Evolutionary conservation across 2,113 vertebrate species (phyloP), one percentile per base, ranked within the genome.

Genomic region (Phaethon lepturus): DNA sequence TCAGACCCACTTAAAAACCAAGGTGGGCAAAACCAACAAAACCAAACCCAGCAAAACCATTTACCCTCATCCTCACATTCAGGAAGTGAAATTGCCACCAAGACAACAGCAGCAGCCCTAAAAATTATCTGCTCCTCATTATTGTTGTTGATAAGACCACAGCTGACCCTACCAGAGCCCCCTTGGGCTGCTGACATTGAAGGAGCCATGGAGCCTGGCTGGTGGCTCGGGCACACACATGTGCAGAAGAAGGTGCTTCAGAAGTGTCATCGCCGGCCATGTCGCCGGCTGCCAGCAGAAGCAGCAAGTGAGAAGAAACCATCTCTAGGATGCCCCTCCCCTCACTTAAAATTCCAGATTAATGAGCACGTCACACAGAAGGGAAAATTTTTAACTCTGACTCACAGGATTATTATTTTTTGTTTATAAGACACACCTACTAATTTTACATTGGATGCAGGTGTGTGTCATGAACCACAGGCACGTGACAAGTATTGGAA

Each of bases 401-500:
- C 92, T 97, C 97, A 97, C 2, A 11, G 72, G 77, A 62, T 88
- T 47, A 91, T 88, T 95, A 69, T 40, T 96, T 97, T 93, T 95
- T 97, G 95, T 97, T 98, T 98, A 93, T 72, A 82, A 69, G 91
- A 87, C 95, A 97, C 96, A 95, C 96, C 96, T 81, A 91, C 82
- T 79, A 79, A 96, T 97, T 88, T 84, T 10, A 67, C 23, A 0
- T 19, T 80, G 92, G 89, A 68, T 75, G 64, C 53, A 85, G 75
- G 45, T 63, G 72, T 17, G 28, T 52, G 11, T 82, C 55, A 22
- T 6, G 49, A 64, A 13, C 82, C 60, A 4, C 23, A 25, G 68
- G 72, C 94, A 80, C 17, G 1, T 93, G 95, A 72, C 25, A 9
- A 35, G 5, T 9, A 1, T 17, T 20, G 60, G 83, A 60, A 88